A percentile compares a stretch with the other conserved stretches of the same genome.
phyloP scores from a whole-genome alignment of 2,113 vertebrate species.

The Pygoscelis antarcticus region DNA sequence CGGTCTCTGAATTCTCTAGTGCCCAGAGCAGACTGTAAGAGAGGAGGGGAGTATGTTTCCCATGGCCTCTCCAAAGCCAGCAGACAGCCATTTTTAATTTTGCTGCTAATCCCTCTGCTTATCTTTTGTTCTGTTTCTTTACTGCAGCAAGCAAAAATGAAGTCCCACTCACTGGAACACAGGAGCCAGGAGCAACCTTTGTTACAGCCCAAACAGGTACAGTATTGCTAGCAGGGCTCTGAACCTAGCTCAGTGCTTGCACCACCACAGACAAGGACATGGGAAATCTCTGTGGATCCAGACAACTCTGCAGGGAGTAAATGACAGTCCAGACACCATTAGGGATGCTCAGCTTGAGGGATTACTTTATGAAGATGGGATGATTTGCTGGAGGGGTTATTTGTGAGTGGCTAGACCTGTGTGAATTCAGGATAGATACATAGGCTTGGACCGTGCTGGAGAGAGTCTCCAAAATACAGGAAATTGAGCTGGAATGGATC shows the following conservation, averaged over 20 bases:
- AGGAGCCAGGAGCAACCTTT: constrained; percentile 86
- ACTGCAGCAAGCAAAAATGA: constrained; percentile 86
- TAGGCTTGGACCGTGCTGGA: not conserved
- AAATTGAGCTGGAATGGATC: constrained; percentile 26
- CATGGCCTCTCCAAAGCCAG: not conserved
- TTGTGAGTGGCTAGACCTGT: not conserved
- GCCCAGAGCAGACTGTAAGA: not conserved
- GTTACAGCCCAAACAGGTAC: constrained; percentile 93
- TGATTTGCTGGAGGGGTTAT: not conserved
- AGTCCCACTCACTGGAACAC: constrained; percentile 88
- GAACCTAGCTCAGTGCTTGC: not conserved
- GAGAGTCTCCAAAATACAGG: constrained; percentile 14
- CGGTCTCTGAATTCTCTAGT: not conserved
- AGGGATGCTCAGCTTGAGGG: constrained; percentile 5
- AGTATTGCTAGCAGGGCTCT: not conserved
- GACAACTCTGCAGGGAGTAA: constrained; percentile 22
- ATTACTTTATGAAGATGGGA: not conserved
- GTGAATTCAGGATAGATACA: not conserved
- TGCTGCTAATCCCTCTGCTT: constrained; percentile 2
- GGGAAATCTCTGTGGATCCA: constrained; percentile 6
- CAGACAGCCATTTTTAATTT: not conserved
- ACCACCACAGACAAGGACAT: not conserved
- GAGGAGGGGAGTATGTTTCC: not conserved
- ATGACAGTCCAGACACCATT: constrained; percentile 5
- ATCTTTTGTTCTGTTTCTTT: constrained; percentile 33